Percentiles rank a stretch among this genome's conserved stretches.
These are phyloP conservation scores for Leptonema lineaticorne DNA, from an alignment of 1,140 invertebrate genomes.

Conservation along the genomic window DNA sequence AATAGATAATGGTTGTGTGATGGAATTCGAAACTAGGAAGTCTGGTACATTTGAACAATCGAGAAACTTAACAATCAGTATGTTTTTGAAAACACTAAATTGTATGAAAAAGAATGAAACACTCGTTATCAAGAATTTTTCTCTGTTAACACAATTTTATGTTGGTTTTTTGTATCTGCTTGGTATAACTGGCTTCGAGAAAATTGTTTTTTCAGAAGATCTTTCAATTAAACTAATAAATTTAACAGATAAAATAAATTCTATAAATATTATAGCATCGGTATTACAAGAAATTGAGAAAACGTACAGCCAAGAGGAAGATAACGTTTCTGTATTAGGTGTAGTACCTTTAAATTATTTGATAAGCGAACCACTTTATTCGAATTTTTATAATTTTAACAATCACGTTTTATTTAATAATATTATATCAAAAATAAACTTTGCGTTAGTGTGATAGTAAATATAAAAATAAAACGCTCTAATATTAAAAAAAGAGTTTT, in stretches of 20 bases:
- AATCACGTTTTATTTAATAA: neutral
- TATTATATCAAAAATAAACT: too few relatives aligned
- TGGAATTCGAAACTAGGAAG: conserved; percentile 15
- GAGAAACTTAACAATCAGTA: conserved; percentile 20
- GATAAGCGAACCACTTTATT: neutral
- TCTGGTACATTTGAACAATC: conserved; percentile 1
- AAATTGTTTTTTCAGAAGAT: neutral
- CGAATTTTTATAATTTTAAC: neutral
- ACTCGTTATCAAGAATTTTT: conserved; percentile 48
- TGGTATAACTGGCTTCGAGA: neutral
- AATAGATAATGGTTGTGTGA: neutral
- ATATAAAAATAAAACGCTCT: too few relatives aligned
- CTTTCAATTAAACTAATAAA: neutral
- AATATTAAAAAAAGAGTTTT: too few relatives aligned
- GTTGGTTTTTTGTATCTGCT: conserved; percentile 48
- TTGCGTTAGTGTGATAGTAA: too few relatives aligned
- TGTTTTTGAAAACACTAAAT: conserved; percentile 17
- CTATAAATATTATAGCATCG: neutral
- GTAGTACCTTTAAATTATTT: neutral
- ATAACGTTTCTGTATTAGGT: neutral
- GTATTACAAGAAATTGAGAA: neutral
- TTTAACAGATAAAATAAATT: neutral
- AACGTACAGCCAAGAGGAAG: neutral
- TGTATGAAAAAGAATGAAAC: conserved; percentile 44
- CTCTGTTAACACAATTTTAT: conserved; percentile 52